Conservation (phyloP, 2,888 invertebrate genomes). For the Empis livida region DNA sequence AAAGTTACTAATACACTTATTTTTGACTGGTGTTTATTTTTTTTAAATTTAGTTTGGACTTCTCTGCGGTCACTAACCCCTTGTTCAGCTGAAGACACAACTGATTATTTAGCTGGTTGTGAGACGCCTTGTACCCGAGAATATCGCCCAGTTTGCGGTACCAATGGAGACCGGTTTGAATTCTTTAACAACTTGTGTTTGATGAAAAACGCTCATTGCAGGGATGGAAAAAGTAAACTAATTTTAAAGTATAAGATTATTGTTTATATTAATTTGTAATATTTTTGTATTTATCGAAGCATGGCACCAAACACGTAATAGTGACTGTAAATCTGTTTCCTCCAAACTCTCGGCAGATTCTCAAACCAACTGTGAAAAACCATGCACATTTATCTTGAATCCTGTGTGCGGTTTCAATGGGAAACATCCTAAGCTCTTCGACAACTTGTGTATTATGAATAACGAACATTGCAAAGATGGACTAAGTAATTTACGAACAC, state of each 20-base stretch:
- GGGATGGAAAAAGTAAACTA: background rate
- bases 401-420: slow-evolving; percentile 3
- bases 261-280: too few relatives aligned
- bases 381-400: too few relatives aligned
- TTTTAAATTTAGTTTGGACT: background rate
- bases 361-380: background rate
- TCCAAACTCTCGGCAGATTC: background rate
- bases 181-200: background rate
- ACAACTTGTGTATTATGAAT: background rate
- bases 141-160: background rate
- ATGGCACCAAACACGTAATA: background rate
- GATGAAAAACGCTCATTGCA: background rate
- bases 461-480: background rate
- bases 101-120: background rate
- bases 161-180: background rate
- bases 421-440: background rate
- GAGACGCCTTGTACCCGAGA: background rate
- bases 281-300: too few relatives aligned
- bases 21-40: background rate
- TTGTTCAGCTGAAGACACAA: background rate
- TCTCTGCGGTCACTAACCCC: background rate
- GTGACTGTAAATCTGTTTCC: background rate
- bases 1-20: background rate
- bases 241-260: too few relatives aligned
- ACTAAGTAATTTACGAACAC: too few relatives aligned